Conservation (phyloP, 2,113 vertebrate genomes). For the Ciconia stormi region DNA sequence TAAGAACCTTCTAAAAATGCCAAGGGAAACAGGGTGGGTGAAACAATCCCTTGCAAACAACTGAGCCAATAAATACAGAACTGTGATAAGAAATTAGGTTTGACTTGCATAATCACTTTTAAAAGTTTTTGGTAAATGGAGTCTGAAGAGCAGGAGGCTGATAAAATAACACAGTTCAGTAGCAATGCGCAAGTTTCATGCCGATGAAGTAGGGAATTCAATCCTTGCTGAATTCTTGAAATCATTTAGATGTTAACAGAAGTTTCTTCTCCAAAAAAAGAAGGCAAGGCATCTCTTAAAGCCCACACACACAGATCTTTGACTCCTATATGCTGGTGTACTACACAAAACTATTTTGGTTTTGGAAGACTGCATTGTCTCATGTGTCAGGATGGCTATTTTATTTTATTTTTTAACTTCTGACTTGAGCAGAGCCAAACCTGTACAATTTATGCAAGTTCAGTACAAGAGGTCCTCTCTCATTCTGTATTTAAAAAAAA, state of each 20-base stretch:
- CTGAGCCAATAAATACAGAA: neutral
- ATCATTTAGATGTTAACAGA: slow-evolving; percentile 60
- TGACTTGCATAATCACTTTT: slow-evolving; percentile 35
- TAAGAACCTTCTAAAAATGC: neutral
- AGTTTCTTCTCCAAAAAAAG: slow-evolving; percentile 53
- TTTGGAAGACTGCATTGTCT: slow-evolving; percentile 52
- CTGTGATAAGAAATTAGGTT: slow-evolving; percentile 42
- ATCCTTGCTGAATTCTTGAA: slow-evolving; percentile 42
- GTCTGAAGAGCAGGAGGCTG: slow-evolving; percentile 24
- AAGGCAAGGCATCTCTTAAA: slow-evolving; percentile 4
- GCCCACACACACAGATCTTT: slow-evolving; percentile 42
- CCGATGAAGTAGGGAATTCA: slow-evolving; percentile 1
- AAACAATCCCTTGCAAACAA: slow-evolving; percentile 18
- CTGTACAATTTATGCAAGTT: neutral
- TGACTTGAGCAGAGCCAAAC: slow-evolving; percentile 21
- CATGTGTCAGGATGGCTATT: slow-evolving; percentile 16
- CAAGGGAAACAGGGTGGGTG: slow-evolving; percentile 51
- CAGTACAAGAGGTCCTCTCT: slow-evolving; percentile 11
- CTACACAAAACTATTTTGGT: slow-evolving; percentile 43
- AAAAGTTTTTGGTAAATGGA: neutral
- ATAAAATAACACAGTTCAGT: slow-evolving; percentile 18
- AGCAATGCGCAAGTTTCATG: neutral
- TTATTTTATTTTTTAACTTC: neutral
- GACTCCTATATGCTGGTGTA: slow-evolving; percentile 20
- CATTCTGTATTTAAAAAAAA: neutral